Conservation (phyloP, 2,888 invertebrate genomes). For the Xylota sylvarum region DNA sequence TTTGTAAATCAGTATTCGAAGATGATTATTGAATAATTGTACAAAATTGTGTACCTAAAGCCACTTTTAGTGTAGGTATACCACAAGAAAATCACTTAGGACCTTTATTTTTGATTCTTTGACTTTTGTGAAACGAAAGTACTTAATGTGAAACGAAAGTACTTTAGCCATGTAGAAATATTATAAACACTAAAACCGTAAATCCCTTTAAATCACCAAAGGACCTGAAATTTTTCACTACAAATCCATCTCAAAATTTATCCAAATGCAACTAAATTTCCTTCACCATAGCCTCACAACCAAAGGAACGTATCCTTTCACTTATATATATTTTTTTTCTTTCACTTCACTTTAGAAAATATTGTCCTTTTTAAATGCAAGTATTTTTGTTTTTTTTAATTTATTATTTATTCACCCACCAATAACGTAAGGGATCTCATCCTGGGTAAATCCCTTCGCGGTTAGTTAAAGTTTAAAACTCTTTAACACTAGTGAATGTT, state of each 20-base stretch:
- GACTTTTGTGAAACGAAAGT: not conserved
- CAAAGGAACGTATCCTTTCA: not conserved
- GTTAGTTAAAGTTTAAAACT: slow-evolving; percentile 81
- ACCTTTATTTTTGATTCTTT: not conserved
- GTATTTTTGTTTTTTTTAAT: slow-evolving; percentile 3
- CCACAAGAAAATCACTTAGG: not conserved
- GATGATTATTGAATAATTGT: no score
- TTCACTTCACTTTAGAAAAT: slow-evolving; percentile 49
- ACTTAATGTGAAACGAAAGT: no score
- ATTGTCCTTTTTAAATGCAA: slow-evolving; percentile 26
- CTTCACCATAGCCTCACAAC: no score
- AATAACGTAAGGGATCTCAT: slow-evolving; percentile 85
- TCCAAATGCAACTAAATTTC: not conserved
- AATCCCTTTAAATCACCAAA: not conserved
- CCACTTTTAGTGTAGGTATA: not conserved
- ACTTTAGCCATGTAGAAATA: not conserved
- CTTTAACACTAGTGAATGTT: slow-evolving; percentile 81
- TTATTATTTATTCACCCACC: slow-evolving; percentile 82
- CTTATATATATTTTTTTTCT: not conserved
- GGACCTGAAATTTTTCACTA: not conserved
- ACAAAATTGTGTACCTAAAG: no score
- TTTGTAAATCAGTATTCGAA: no score
- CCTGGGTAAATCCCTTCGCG: slow-evolving; percentile 82
- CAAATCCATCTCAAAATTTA: not conserved
- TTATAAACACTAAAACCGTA: no score